These are phyloP conservation scores for Lathamus discolor DNA, from an alignment of 2,113 vertebrate species.

Conservation along the genomic window DNA sequence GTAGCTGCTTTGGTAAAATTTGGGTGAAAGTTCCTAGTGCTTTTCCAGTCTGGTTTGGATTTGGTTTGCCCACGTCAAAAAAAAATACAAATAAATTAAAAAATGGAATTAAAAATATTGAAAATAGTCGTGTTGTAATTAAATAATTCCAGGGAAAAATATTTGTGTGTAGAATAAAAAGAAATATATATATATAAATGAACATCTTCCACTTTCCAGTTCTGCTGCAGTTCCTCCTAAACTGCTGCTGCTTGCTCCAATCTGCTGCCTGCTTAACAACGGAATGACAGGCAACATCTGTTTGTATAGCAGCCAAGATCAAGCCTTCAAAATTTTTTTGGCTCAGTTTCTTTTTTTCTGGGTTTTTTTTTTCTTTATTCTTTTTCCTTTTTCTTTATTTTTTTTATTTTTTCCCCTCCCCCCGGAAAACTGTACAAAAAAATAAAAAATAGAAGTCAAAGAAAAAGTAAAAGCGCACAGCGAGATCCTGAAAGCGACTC, in stretches of 20 bases:
- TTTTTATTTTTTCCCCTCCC: background rate
- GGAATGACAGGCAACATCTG: constrained; percentile 90
- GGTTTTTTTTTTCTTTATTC: background rate
- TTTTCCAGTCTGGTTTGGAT: background rate
- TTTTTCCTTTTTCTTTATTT: constrained; percentile 38
- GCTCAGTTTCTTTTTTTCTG: constrained; percentile 58
- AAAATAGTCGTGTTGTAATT: background rate
- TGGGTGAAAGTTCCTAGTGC: background rate
- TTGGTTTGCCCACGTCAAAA: background rate
- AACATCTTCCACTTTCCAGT: constrained; percentile 25
- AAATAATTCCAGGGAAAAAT: constrained; percentile 47
- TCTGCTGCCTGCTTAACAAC: constrained; percentile 80
- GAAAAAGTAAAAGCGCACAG: constrained; percentile 27
- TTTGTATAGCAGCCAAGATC: constrained; percentile 83
- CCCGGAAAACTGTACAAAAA: background rate
- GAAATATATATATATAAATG: background rate
- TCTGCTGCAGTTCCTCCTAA: constrained; percentile 65
- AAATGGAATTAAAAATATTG: background rate
- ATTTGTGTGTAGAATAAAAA: background rate
- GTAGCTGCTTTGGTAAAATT: background rate
- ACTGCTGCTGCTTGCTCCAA: constrained; percentile 75
- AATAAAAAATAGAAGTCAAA: background rate
- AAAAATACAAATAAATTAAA: background rate
- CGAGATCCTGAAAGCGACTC: constrained; percentile 24
- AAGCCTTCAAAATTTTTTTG: constrained; percentile 72